phyloP scores from a whole-genome alignment of 2,797 vertebrate genomes.

The Lates japonicus region DNA sequence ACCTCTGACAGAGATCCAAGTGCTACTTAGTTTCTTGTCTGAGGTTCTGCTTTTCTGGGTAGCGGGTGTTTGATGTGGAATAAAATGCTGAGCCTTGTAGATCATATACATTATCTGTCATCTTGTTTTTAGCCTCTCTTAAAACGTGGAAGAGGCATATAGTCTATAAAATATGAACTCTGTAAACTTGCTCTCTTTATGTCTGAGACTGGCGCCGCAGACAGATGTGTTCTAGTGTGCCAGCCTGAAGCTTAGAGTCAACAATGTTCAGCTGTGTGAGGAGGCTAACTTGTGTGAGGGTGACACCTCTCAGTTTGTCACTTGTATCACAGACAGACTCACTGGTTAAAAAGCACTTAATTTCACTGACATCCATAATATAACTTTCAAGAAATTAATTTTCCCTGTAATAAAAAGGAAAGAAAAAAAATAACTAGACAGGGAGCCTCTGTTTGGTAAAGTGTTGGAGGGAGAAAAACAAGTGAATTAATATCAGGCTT shows the following conservation, averaged over 20 bases:
- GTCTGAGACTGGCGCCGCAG: slow-evolving; percentile 47
- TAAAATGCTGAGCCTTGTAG: slow-evolving; percentile 63
- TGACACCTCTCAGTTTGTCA: slow-evolving; percentile 15
- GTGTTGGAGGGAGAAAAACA: slow-evolving; percentile 21
- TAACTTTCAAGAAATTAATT: slow-evolving; percentile 23
- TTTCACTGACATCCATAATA: not conserved
- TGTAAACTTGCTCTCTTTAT: slow-evolving; percentile 58
- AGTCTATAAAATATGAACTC: slow-evolving; percentile 68
- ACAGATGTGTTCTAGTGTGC: slow-evolving; percentile 47
- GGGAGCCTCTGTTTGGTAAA: slow-evolving; percentile 53
- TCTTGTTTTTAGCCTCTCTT: slow-evolving; percentile 61
- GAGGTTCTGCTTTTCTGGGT: slow-evolving; percentile 78
- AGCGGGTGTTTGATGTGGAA: slow-evolving; percentile 71
- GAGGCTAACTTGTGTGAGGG: not conserved
- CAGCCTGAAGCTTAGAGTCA: slow-evolving; percentile 3
- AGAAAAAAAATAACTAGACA: slow-evolving; percentile 31
- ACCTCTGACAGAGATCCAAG: slow-evolving; percentile 76
- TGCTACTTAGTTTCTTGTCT: slow-evolving; percentile 71
- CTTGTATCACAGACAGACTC: not conserved
- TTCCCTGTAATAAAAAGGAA: slow-evolving; percentile 12
- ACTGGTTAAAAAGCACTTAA: slow-evolving; percentile 26
- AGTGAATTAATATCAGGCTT: slow-evolving; percentile 78
- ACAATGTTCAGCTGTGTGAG: slow-evolving; percentile 6
- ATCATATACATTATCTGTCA: slow-evolving; percentile 68
- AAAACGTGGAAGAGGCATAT: slow-evolving; percentile 57